Conservation (phyloP, 2,113 vertebrate species). For the Alligator mississippiensis region DNA sequence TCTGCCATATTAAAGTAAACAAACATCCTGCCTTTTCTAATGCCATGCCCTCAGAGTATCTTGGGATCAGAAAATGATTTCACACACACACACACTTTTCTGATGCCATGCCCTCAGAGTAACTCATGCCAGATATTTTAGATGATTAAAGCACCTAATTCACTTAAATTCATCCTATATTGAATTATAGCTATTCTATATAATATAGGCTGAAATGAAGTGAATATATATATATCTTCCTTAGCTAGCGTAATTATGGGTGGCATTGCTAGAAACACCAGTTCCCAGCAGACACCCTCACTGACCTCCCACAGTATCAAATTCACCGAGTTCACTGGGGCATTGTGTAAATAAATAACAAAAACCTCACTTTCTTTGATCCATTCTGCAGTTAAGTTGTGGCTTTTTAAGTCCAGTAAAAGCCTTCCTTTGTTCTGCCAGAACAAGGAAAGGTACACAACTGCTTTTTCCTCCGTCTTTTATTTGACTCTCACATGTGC, state of each 20-base stretch:
- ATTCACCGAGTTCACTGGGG: not conserved
- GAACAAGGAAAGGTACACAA: not conserved
- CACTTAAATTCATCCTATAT: not conserved
- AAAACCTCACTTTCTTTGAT: not conserved
- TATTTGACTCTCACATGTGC: not conserved
- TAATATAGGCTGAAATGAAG: too few species aligned
- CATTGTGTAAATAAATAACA: not conserved
- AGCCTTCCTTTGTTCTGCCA: not conserved
- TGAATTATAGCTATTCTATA: not conserved
- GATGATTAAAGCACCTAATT: not conserved
- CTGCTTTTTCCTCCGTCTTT: not conserved
- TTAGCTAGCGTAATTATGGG: not conserved
- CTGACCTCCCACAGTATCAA: not conserved
- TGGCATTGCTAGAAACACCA: not conserved
- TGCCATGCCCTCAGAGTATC: too few species aligned
- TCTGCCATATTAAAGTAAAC: not conserved
- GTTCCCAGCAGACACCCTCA: not conserved
- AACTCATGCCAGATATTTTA: not conserved
- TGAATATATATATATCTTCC: too few species aligned
- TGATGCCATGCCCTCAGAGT: not conserved
- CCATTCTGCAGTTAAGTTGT: not conserved
- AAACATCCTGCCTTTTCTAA: not conserved
- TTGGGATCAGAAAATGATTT: too few species aligned
- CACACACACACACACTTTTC: not conserved
- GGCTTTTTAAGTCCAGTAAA: not conserved